Evolutionary conservation across 2,888 invertebrate genomes (phyloP), one percentile per base, ranked within the genome.

Genomic region (Hirtodrosophila alboralis): DNA sequence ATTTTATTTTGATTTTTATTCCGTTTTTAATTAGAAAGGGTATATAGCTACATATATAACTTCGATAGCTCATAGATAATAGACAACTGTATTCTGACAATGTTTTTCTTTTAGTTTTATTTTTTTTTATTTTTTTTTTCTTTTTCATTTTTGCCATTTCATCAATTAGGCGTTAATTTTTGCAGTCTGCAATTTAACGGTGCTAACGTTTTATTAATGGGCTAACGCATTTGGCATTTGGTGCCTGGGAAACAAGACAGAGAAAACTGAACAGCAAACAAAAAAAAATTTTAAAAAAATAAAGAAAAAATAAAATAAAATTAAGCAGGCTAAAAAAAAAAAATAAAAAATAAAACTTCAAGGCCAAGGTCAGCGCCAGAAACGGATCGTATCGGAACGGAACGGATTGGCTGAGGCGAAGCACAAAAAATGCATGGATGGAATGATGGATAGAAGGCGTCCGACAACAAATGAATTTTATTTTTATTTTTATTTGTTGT

Each of bases 81-180:
- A n/a, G n/a, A n/a, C n/a, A n/a, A n/a, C n/a, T n/a, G n/a, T n/a
- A n/a, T n/a, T n/a, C n/a, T n/a, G n/a, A n/a, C n/a, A n/a, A n/a
- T 13, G 36, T 21, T 16, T n/a, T n/a, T 9, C 4, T 14, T 33
- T 10, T 21, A 1, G 5, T 31, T 51, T 18, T 38, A 18, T 53
- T 12, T 3, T 40, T 45, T 33, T 18, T 47, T 27, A 27, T 34
- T 52, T 58, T 33, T 45, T 47, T 34, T 34, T 13, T 13, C 37
- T 2, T 26, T 40, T 34, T 31, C 38, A 26, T 47, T 60, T 37
- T 61, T 61, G 65, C 60, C 66, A 64, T 70, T 76, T 84, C 81
- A 73, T 80, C 84, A 85, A 85, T 84, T 83, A 84, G 83, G 72
- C 84, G 78, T 84, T 84, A 80, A 80, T 80, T 80, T 80, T 78